Evolutionary conservation across 2,888 invertebrate genomes (phyloP), one percentile per base, ranked within the genome.

Genomic region (Apodemia arnacis): DNA sequence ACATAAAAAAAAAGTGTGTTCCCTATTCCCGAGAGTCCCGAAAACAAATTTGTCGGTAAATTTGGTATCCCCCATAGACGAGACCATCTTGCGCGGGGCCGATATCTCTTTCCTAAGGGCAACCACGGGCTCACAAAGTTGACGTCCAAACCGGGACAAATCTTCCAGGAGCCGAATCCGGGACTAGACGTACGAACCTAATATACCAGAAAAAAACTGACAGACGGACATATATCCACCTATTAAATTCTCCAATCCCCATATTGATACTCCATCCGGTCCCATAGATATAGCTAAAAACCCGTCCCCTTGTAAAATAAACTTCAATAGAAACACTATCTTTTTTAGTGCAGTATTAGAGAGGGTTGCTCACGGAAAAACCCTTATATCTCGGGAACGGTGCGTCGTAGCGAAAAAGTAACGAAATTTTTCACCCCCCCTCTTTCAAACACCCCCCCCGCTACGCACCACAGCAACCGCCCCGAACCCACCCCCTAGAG

Each of bases 21-120:
- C n/a, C 59, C 59, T 18, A 59, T 18, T 59, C n/a, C 59, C 59
- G 59, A 7, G 21, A n/a, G n/a, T n/a, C n/a, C 21, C 3, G 59
- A 6, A n/a, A 59, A 59, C 0, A n/a, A 59, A 7, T 4, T 59
- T n/a, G 59, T 5, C 59, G 5, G 18, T n/a, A 59, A 59, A 59
- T 59, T n/a, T 59, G 59, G n/a, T 0, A n/a, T n/a, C n/a, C 59
- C 6, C 10, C 8, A 18, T 6, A 59, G 2, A n/a, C 18, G 18
- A n/a, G 1, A 18, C 21, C 18, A 59, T 1, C 10, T 59, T 59
- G 18, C n/a, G 7, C n/a, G n/a, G n/a, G 6, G n/a, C 7, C 59
- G 59, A 59, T 59, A 59, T 59, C 59, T 59, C 59, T 21, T n/a
- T 59, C 59, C 59, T 59, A 59, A 59, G 59, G 59, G n/a, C 59